Base-by-base conservation (phyloP, 2,113 vertebrate genomes). In the Phalacrocorax aristotelis region DNA sequence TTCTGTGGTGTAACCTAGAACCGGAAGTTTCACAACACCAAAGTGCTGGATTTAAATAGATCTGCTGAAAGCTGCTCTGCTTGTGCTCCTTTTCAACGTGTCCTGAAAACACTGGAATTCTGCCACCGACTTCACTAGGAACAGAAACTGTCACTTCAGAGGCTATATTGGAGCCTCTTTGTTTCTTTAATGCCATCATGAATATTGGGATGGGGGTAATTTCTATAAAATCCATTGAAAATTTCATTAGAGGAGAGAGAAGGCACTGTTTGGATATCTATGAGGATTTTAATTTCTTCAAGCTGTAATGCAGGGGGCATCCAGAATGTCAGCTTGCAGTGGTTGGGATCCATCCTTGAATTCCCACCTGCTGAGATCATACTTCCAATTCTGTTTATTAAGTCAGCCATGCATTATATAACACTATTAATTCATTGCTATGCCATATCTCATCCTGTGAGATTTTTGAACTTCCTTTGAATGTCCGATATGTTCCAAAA, bases 171-270 rank as follows among this genome's bases (percentile, higher is more conserved):
- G 32, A 74, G 7, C 22, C 7, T 84, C 9, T 58, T 58, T 70
- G 13, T 64, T 61, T 79, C 32, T 64, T 27, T 83, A 62, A 71
- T 79, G 48, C 3, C 22, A n/a, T 11, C 16, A 13, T 9, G n/a
- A 93, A 48, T 91, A 54, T 19, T 78, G n/a, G 8, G 14, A 29
- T 6, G 4, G 3, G 1, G 2, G 2, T 34, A 0, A 49, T 83
- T 86, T 90, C 36, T 80, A 32, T 65, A 66, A 90, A 86, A 78
- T 32, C 4, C 20, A 27, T 22, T 88, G 19, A 65, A 79, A 78
- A 66, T 10, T 34, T 78, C 13, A 38, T 32, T 87, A 22, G 32
- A 64, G 3, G 6, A 29, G 21, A 81, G 10, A 86, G 7, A 62
- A 64, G 9, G 7, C 4, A 22, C n/a, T 49, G 10, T 70, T 89